These are phyloP conservation scores for Tarsius wallacei DNA, from an alignment of 2,797 vertebrate species.

Conservation along the genomic window DNA sequence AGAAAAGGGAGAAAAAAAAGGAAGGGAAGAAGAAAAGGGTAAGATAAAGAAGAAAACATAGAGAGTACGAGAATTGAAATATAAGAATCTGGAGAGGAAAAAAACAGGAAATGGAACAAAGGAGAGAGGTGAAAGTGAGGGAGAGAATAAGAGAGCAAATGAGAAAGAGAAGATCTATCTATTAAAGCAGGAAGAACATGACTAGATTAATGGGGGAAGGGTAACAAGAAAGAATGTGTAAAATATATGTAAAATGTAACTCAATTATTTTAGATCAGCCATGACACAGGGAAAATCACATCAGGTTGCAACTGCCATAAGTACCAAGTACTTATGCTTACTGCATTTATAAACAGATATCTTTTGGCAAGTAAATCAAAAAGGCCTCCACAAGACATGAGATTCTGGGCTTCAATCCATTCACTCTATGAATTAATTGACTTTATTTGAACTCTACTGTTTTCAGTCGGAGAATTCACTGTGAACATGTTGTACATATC, in stretches of 20 bases:
- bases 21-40: constrained; percentile 68
- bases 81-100: not conserved
- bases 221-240: constrained; percentile 83
- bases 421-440: constrained; percentile 95
- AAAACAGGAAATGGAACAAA: constrained; percentile 38
- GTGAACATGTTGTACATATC: constrained; percentile 95
- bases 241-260: constrained; percentile 88
- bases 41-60: constrained; percentile 64
- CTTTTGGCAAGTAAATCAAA: constrained; percentile 93
- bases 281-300: constrained; percentile 89
- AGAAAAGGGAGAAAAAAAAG: not conserved
- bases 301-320: constrained; percentile 90
- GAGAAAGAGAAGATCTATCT: not conserved
- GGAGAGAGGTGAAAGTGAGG: constrained; percentile 66
- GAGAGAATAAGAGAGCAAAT: constrained; percentile 69
- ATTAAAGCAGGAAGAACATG: not conserved
- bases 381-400: constrained; percentile 92
- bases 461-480: constrained; percentile 95
- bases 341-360: constrained; percentile 93
- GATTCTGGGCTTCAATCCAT: constrained; percentile 94
- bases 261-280: constrained; percentile 90
- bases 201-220: not conserved
- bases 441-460: constrained; percentile 95
- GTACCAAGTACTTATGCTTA: constrained; percentile 91
- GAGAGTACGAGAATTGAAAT: constrained; percentile 82